Conservation (phyloP, 2,797 vertebrate genomes). For the Sebastes taczanowskii region DNA sequence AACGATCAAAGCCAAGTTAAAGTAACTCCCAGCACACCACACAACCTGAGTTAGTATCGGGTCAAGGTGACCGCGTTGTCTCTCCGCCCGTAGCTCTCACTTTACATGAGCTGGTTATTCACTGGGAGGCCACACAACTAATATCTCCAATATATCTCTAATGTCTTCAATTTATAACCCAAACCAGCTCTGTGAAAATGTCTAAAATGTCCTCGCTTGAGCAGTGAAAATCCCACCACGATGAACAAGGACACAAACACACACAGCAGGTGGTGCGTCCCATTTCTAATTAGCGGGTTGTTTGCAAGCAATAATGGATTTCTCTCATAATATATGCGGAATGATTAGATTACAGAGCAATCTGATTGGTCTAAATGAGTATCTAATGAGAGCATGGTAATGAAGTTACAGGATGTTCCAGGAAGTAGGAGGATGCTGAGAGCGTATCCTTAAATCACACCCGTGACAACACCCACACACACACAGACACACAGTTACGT, state of each 20-base stretch:
- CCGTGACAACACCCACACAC: constrained; percentile 14
- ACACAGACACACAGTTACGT: constrained; percentile 18
- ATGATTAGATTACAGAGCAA: constrained; percentile 77
- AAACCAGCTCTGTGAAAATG: neutral
- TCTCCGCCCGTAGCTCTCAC: neutral
- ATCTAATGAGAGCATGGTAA: constrained; percentile 79
- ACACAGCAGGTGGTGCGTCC: constrained; percentile 38
- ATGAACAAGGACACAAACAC: neutral
- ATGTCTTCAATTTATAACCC: neutral
- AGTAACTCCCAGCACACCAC: constrained; percentile 1
- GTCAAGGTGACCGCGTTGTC: neutral
- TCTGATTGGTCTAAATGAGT: constrained; percentile 80
- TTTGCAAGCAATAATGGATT: constrained; percentile 68
- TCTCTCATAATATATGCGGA: constrained; percentile 65
- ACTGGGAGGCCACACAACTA: neutral
- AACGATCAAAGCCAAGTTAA: constrained; percentile 12
- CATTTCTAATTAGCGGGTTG: constrained; percentile 43
- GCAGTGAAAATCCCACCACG: neutral
- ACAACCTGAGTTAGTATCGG: neutral
- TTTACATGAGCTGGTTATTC: neutral
- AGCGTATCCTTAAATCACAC: constrained; percentile 44
- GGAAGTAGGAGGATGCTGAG: constrained; percentile 67
- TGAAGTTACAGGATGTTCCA: constrained; percentile 79
- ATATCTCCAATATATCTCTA: neutral
- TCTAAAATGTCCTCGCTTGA: neutral